phyloP scores from a whole-genome alignment of 2,113 vertebrate species.

The Limanda limanda region DNA sequence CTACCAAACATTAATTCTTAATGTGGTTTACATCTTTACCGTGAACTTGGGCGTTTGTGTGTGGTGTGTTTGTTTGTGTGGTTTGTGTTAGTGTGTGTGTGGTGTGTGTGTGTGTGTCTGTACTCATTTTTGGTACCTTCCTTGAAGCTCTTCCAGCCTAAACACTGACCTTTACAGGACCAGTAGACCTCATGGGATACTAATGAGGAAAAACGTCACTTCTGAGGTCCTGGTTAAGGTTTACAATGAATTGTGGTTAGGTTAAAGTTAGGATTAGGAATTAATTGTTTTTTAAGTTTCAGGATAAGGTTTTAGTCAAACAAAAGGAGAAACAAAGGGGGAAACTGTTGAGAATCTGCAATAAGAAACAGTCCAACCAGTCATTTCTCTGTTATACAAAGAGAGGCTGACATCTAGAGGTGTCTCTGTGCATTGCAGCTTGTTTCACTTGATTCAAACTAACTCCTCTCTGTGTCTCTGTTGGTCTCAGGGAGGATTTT shows the following conservation, averaged over 20 bases:
- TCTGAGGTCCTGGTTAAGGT: too few species aligned
- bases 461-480: neutral
- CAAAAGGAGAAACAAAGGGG: conserved; percentile 27
- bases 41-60: neutral
- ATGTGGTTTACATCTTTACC: conserved; percentile 40
- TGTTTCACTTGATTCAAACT: neutral
- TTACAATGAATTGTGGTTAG: too few species aligned
- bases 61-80: neutral
- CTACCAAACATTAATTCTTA: conserved; percentile 51
- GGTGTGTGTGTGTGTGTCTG: conserved; percentile 4
- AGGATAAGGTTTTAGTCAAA: neutral
- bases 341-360: neutral
- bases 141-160: too few species aligned
- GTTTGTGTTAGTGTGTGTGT: conserved; percentile 2
- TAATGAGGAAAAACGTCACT: too few species aligned
- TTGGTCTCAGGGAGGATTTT: conserved; percentile 88
- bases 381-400: conserved; percentile 23
- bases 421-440: neutral
- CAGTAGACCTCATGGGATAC: too few species aligned
- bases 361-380: neutral
- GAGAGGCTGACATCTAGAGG: conserved; percentile 77
- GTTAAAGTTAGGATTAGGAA: too few species aligned
- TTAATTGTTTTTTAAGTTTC: too few species aligned
- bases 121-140: neutral
- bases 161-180: too few species aligned